phyloP scores from a whole-genome alignment of 2,113 vertebrate species.

The Pelvicachromis taeniatus region DNA sequence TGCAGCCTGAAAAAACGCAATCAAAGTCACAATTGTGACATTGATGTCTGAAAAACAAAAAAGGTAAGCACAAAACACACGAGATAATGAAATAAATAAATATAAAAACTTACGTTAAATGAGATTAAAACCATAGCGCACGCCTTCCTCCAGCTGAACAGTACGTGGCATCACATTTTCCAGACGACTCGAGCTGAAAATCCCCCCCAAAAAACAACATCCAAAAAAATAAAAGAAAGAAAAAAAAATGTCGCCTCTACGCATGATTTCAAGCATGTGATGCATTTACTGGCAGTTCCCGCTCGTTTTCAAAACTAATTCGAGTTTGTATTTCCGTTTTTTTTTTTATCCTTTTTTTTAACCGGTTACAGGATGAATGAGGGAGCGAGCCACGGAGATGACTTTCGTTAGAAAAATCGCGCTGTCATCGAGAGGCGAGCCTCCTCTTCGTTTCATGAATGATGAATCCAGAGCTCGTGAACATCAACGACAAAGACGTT shows the following conservation, averaged over 20 bases:
- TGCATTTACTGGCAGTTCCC: conserved; percentile 59
- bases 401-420: not conserved
- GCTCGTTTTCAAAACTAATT: conserved; percentile 65
- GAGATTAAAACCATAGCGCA: not conserved
- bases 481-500: not conserved
- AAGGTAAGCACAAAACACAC: not conserved
- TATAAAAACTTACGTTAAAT: not conserved
- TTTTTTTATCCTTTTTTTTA: not conserved
- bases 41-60: not conserved
- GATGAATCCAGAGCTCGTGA: not conserved
- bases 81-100: not conserved
- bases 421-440: not conserved
- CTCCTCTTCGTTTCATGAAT: not conserved
- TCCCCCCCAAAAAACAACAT: not conserved
- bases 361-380: not conserved
- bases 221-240: fast-evolving
- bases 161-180: not conserved
- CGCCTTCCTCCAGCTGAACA: not conserved
- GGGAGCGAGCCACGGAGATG: not conserved
- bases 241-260: not conserved
- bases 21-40: not conserved
- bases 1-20: not conserved
- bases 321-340: not conserved
- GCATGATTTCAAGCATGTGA: not conserved
- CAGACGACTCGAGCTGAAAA: not conserved